Base-by-base conservation (phyloP, 2,113 vertebrate species). In the Tympanuchus pallidicinctus region DNA sequence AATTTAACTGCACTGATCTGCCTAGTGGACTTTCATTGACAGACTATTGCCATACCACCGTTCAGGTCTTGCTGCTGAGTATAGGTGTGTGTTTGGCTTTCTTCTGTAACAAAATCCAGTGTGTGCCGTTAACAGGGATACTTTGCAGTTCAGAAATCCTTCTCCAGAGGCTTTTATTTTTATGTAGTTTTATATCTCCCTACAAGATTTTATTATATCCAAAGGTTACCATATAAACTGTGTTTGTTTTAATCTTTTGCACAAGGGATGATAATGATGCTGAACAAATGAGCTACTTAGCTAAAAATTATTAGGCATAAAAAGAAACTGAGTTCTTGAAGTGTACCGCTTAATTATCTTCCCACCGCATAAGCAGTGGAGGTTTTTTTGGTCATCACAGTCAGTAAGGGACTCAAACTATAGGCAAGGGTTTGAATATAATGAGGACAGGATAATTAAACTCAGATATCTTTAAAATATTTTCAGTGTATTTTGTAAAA, bases 1-100 rank as follows among this genome's bases (percentile, higher is more conserved):
- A 90, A 57, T 96, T 97, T 93, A 87, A 93, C 21, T 94, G 73
- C 59, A 85, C 36, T 83, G 83, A 50, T 90, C 71, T 92, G 12
- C 87, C 92, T 83, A 96, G 88, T 92, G 81, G 67, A 30, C 95
- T 95, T 92, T 65, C 50, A 50, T 79, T 94, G 54, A 38, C 7
- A 4, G 63, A 67, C 19, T 67, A 5, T 48, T 86, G 24, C 36
- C 19, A 16, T 63, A 42, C 13, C 11, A 42, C 21, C 5, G 1
- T 48, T 75, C 36, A 52, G 32, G 45, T 19, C 47, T 61, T 34
- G 14, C 28, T 69, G 3, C 38, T 61, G 38, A 45, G 28, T 45
- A 30, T 15, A 25, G 22, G 4, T 30, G 8, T 57, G 2, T 70
- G 34, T 30, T 40, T 69, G 28, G 8, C 19, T 61, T 82, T 61